Evolutionary conservation across 2,888 invertebrate species (phyloP).

Genomic region (Amblyjoppa fuscipennis): DNA sequence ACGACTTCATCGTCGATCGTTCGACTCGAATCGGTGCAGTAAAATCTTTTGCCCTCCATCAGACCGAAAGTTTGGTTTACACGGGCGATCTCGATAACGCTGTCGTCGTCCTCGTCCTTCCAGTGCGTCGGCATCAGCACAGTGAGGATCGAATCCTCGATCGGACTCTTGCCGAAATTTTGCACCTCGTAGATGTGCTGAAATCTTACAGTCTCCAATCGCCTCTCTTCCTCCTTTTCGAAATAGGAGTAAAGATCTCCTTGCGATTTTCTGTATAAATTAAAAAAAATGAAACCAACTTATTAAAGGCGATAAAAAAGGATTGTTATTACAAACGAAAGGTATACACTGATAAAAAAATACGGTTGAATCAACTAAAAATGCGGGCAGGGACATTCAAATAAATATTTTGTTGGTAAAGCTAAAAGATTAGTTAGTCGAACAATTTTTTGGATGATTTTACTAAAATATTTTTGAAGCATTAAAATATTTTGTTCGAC

Average conservation of each 20-base stretch:
- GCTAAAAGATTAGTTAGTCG: too few relatives aligned
- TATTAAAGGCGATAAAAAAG: neutral
- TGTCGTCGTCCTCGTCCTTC: conserved; percentile 60
- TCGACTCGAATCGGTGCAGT: conserved; percentile 60
- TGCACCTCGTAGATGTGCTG: conserved; percentile 79
- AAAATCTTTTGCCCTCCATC: conserved; percentile 71
- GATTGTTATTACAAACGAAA: too few relatives aligned
- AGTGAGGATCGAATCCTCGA: conserved; percentile 80
- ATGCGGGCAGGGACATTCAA: too few relatives aligned
- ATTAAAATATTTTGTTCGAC: too few relatives aligned
- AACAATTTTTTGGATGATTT: too few relatives aligned
- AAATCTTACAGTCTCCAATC: conserved; percentile 78
- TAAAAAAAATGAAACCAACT: conserved; percentile 32
- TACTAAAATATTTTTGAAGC: too few relatives aligned
- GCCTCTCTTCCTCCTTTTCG: conserved; percentile 74
- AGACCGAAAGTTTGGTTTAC: conserved; percentile 70
- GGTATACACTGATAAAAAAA: too few relatives aligned
- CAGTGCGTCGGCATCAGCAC: conserved; percentile 81
- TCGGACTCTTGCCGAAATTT: conserved; percentile 84
- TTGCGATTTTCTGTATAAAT: conserved; percentile 80
- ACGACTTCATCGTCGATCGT: neutral
- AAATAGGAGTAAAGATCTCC: conserved; percentile 82
- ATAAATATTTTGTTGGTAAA: too few relatives aligned
- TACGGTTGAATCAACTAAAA: too few relatives aligned
- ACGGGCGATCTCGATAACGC: conserved; percentile 68